phyloP scores from a whole-genome alignment of 2,888 invertebrate species.

The Elegia similella region DNA sequence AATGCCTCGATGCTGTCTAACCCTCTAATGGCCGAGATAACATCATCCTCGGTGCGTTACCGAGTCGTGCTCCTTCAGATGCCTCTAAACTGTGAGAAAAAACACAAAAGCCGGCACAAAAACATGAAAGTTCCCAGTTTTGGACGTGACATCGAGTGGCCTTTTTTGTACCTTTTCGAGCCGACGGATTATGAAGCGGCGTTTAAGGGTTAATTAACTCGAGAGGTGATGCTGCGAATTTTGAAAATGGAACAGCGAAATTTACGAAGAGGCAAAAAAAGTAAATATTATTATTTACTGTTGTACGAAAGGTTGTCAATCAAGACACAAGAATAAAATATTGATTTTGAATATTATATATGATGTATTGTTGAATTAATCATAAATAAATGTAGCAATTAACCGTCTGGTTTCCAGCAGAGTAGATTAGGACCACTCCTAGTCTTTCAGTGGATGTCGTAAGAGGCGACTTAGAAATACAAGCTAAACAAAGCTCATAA shows the following conservation, averaged over 20 bases:
- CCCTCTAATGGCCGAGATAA: constrained; percentile 74
- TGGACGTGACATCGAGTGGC: constrained; percentile 72
- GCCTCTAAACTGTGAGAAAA: constrained; percentile 76
- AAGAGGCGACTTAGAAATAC: too few relatives aligned
- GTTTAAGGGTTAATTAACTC: constrained; percentile 75
- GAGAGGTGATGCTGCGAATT: constrained; percentile 62
- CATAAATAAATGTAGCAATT: too few relatives aligned
- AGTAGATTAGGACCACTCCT: too few relatives aligned
- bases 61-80: constrained; percentile 75
- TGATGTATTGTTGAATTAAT: too few relatives aligned
- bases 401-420: too few relatives aligned
- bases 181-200: constrained; percentile 61
- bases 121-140: constrained; percentile 67
- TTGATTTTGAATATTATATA: too few relatives aligned
- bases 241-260: constrained; percentile 18
- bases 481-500: too few relatives aligned
- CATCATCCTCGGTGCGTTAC: constrained; percentile 74
- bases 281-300: neutral
- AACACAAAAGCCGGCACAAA: constrained; percentile 72
- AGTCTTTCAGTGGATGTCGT: too few relatives aligned
- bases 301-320: neutral
- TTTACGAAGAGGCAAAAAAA: constrained; percentile 10
- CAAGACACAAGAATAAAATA: too few relatives aligned
- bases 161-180: constrained; percentile 64
- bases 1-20: constrained; percentile 66